Evolutionary conservation across 1,140 invertebrate genomes (phyloP).

Genomic region (Pseudomyrmex sp.): DNA sequence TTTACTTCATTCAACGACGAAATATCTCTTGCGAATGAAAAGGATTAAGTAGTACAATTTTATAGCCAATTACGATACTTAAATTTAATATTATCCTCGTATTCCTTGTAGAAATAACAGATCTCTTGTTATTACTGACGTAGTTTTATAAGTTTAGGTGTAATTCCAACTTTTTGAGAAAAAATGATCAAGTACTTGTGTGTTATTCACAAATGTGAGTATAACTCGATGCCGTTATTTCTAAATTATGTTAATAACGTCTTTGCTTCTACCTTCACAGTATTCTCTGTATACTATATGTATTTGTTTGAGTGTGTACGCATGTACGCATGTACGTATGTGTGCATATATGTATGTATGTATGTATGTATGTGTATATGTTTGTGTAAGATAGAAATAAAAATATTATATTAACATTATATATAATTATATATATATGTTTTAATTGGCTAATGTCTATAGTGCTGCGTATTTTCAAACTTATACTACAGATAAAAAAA

Average conservation of each 20-base stretch:
- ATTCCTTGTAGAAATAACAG: constrained; percentile 78
- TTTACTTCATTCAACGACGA: constrained; percentile 70
- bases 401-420: constrained; percentile 55
- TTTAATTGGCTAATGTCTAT: constrained; percentile 75
- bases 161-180: constrained; percentile 59
- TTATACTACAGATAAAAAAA: constrained; percentile 76
- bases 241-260: constrained; percentile 72
- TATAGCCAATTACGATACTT: constrained; percentile 79
- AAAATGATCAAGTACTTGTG: constrained; percentile 66
- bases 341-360: not conserved
- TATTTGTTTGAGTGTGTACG: constrained; percentile 55
- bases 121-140: constrained; percentile 75
- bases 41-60: constrained; percentile 72
- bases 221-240: constrained; percentile 62
- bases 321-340: not conserved
- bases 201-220: constrained; percentile 67
- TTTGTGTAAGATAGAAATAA: constrained; percentile 69
- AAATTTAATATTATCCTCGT: constrained; percentile 77
- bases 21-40: constrained; percentile 70
- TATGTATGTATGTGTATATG: constrained; percentile 48
- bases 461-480: constrained; percentile 74
- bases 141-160: constrained; percentile 56
- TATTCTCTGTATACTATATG: constrained; percentile 67
- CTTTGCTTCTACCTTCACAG: constrained; percentile 66
- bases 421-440: constrained; percentile 70